Evolutionary conservation across 2,113 vertebrate species (phyloP), one percentile per base, ranked within the genome.

Genomic region (Brachypteracias leptosomus): DNA sequence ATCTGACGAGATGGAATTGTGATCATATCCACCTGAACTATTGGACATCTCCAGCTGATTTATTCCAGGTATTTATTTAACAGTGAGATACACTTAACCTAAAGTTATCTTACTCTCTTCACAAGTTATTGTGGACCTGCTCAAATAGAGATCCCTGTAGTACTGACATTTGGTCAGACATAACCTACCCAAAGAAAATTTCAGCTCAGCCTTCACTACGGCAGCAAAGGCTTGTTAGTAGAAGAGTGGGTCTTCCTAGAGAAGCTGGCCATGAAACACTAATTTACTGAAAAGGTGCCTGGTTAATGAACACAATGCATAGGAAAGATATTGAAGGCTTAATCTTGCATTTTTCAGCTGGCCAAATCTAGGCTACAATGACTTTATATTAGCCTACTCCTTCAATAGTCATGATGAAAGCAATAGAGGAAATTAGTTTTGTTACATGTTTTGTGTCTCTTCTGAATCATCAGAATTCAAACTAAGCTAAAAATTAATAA

Each of bases 381-480:
- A 65, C 15, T 88, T 88, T 54, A n/a, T 73, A 58, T 61, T 83
- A 85, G 47, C 17, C 38, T 87, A 78, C 5, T 29, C 67, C 90
- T 95, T 68, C 40, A 62, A 46, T 14, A 76, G 26, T 62, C 49
- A 73, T 77, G 19, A 54, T 19, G 76, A 90, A 84, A 77, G 83
- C 63, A 73, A 65, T 57, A 76, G 40, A 91, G 25, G 21, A 83
- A 79, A 62, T 79, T 68, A 84, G 38, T 59, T 73, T 66, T 7
- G 13, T 36, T n/a, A 85, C 40, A 73, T 28, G 36, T 22, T 70
- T 85, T 35, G 40, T 85, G 22, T 66, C 31, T 59, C 36, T 75
- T 85, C 58, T 83, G 71, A 93, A 90, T 72, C 11, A 80, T 20
- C 67, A 91, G 74, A 94, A 88, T 76, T 85, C 24, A 89, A 89